Conservation (phyloP, 2,888 invertebrate species). For the Pterostichus niger region DNA sequence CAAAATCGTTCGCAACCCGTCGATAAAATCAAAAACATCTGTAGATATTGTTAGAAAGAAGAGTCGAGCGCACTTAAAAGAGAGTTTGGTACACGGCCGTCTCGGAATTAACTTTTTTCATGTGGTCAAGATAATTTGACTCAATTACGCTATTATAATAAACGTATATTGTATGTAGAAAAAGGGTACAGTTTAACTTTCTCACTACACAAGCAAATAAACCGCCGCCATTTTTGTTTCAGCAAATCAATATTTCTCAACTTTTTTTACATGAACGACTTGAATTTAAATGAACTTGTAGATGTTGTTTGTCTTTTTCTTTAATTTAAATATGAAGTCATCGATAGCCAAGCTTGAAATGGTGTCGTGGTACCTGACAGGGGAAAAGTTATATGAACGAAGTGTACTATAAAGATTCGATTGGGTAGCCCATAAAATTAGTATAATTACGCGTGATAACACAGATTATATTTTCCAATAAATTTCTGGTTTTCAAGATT, state of each 20-base stretch:
- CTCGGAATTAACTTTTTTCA: slow-evolving; percentile 74
- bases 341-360: not conserved
- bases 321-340: slow-evolving; percentile 19
- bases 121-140: slow-evolving; percentile 75
- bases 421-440: slow-evolving; percentile 63
- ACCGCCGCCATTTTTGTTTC: slow-evolving; percentile 34
- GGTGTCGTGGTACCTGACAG: not conserved
- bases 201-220: slow-evolving; percentile 40
- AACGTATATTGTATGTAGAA: slow-evolving; percentile 73
- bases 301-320: not conserved
- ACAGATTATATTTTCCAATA: slow-evolving; percentile 38
- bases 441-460: slow-evolving; percentile 54
- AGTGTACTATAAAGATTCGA: slow-evolving; percentile 64
- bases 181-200: slow-evolving; percentile 70
- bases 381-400: slow-evolving; percentile 55
- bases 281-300: slow-evolving; percentile 1
- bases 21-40: not conserved
- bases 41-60: not conserved
- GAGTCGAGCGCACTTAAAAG: slow-evolving; percentile 35
- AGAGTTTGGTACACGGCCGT: slow-evolving; percentile 72
- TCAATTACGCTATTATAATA: slow-evolving; percentile 75
- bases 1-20: not conserved
- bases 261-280: slow-evolving; percentile 1
- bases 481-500: slow-evolving; percentile 28
- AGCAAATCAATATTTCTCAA: slow-evolving; percentile 37